Percentiles rank a stretch among this genome's conserved stretches.
These are phyloP conservation scores for Ochlodes sylvanus DNA, from an alignment of 2,888 invertebrate genomes.

Conservation along the genomic window DNA sequence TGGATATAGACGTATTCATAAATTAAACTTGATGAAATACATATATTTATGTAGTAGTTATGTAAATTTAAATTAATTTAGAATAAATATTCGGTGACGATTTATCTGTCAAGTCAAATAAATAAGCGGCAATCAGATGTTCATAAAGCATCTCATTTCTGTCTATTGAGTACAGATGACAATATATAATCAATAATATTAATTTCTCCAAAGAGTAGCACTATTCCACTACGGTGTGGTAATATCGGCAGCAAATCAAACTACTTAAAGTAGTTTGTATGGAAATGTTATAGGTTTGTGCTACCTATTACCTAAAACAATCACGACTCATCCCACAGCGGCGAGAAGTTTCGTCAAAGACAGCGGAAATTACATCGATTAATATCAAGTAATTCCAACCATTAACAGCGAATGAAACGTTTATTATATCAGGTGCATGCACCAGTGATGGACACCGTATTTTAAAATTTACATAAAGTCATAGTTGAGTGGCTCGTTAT, in stretches of 20 bases:
- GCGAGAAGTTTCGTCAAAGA: slow-evolving; percentile 28
- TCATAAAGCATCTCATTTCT: neutral
- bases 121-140: neutral
- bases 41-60: neutral
- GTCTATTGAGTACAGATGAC: neutral
- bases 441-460: neutral
- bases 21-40: neutral
- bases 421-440: slow-evolving; percentile 15
- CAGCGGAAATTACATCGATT: slow-evolving; percentile 44
- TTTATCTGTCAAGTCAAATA: neutral
- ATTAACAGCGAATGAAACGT: slow-evolving; percentile 37
- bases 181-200: neutral
- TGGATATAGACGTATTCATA: neutral
- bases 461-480: neutral
- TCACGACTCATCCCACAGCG: slow-evolving; percentile 21
- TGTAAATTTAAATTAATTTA: slow-evolving; percentile 1
- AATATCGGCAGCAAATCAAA: slow-evolving; percentile 25
- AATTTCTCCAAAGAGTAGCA: neutral
- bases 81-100: neutral
- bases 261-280: slow-evolving; percentile 29
- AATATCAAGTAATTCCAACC: slow-evolving; percentile 40
- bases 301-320: slow-evolving; percentile 20
- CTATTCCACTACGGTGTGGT: slow-evolving; percentile 7
- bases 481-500: neutral
- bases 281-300: slow-evolving; percentile 15